Evolutionary conservation across 1,140 invertebrate species (phyloP), one percentile per base, ranked within the genome.

Genomic region (Brachionus sp.): DNA sequence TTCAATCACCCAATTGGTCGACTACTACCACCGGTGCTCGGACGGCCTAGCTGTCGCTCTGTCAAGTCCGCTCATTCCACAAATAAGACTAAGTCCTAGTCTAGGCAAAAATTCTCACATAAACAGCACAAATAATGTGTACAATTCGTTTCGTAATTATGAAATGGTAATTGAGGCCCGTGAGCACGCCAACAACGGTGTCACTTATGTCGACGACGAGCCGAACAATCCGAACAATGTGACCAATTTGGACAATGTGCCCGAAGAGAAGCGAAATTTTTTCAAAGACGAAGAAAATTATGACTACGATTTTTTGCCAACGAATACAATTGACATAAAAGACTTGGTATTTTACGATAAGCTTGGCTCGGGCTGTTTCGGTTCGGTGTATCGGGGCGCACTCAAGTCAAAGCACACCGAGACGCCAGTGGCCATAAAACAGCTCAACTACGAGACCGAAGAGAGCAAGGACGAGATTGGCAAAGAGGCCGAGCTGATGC

Each of bases 341-440:
- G 77, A 80, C 39, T 37, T 80, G 39, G 77, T 80, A 7, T 57
- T 66, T 33, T 80, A 80, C n/a, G 77, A 80, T 16, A 53, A 80
- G 37, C 29, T 84, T 88, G 89, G 89, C 82, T 84, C 86, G 83
- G 90, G 90, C 37, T 88, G 89, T 84, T 90, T 90, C 87, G 90
- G 90, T 16, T 87, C 88, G 44, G 90, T 90, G 16, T 86, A 86
- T 83, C 86, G 87, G 82, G 90, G 89, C 1, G 85, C 85, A 0
- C 90, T 89, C 85, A 84, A 85, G 53, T 85, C 84, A 6, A 23
- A 85, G 16, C 29, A 39, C 46, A 64, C 84, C 57, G 85, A 85
- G 57, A 87, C 90, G 19, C 89, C 89, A 70, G 90, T 90, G 37
- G 90, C 90, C 53, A 86, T 90, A 3, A 90, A 90, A 86, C 90